These are phyloP conservation scores for Leucophenga montana DNA, from an alignment of 2,888 invertebrate genomes.

Conservation along the genomic window DNA sequence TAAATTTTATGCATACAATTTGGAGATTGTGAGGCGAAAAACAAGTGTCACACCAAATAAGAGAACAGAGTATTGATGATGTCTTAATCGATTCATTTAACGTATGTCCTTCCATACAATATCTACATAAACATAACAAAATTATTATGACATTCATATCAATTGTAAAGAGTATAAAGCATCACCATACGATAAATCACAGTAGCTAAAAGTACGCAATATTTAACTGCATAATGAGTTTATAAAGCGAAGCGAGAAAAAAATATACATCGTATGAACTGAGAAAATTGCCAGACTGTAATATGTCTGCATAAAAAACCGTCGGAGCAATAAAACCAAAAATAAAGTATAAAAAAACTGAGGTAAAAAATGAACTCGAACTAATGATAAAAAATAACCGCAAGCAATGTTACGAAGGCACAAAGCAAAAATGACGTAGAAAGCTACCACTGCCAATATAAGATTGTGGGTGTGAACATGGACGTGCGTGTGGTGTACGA, in stretches of 20 bases:
- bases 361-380: slow-evolving; percentile 7
- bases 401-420: neutral
- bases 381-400: slow-evolving; percentile 22
- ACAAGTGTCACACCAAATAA: too few species aligned
- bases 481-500: neutral
- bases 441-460: neutral
- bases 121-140: too few species aligned
- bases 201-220: neutral
- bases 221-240: neutral
- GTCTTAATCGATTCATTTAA: too few species aligned
- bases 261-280: too few species aligned
- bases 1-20: too few species aligned
- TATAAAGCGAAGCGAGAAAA: neutral
- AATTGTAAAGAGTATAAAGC: neutral
- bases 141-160: too few species aligned
- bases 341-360: neutral
- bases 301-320: neutral
- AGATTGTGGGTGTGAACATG: neutral
- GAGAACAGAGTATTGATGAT: too few species aligned
- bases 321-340: slow-evolving; percentile 16
- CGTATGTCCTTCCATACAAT: too few species aligned
- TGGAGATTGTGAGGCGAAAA: too few species aligned
- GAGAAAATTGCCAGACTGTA: neutral
- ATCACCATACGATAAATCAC: neutral
- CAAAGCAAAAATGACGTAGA: slow-evolving; percentile 11